Evolutionary conservation across 2,888 invertebrate species (phyloP), one percentile per base, ranked within the genome.

Genomic region (Sminthurides aquaticus): DNA sequence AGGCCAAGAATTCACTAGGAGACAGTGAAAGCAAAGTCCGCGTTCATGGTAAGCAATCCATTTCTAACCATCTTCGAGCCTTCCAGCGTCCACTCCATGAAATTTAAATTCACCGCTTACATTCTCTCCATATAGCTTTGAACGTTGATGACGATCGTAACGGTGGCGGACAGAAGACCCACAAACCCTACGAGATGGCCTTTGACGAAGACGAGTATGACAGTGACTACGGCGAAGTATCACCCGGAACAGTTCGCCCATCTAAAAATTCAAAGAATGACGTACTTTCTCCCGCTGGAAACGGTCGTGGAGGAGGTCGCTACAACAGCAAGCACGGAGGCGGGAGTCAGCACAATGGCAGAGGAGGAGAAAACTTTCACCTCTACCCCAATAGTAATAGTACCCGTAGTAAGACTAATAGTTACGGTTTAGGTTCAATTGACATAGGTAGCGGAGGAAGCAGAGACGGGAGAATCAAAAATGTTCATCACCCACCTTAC

Each of bases 11-110:
- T 79, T 89, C 89, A 0, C 82, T 92, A 1, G 92, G 92, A 1
- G 91, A 91, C 78, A 90, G 90, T 24, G 91, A 92, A 77, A 90
- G 90, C 79, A 87, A 86, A 76, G 91, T 93, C 76, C 84, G 91
- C 71, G 81, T 93, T 60, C 91, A 92, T 78, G 91, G 93, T 92
- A 79, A 85, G 85, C 18, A 11, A 29, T 60, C 20, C 60, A 49
- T 60, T 49, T 24, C 49, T 34, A 2, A 20, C 29, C 1, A 25
- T 15, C 20, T 20, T 22, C 22, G 52, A 52, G 22, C 20, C 20
- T 52, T 52, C 43, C 43, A 11, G 8, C n/a, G n/a, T n/a, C n/a
- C n/a, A n/a, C n/a, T n/a, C n/a, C n/a, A n/a, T n/a, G n/a, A n/a
- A n/a, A n/a, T n/a, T n/a, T n/a, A n/a, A n/a, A n/a, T n/a, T n/a